Evolutionary conservation across 2,888 invertebrate species (phyloP).

Genomic region (Agonopterix heracliana): DNA sequence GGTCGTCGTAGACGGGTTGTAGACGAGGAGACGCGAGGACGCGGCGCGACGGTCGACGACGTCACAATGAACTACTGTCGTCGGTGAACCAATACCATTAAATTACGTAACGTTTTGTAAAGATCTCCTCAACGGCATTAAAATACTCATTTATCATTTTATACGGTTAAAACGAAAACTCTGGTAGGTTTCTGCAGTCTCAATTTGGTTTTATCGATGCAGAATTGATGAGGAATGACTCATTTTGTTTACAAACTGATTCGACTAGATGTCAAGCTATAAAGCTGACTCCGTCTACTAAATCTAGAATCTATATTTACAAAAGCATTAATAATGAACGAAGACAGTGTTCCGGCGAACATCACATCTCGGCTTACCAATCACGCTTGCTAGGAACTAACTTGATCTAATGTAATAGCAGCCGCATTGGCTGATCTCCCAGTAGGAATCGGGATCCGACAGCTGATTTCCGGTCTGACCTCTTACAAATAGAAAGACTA

Average conservation of each 20-base stretch:
- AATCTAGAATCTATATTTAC: constrained; percentile 24
- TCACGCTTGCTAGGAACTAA: constrained; percentile 41
- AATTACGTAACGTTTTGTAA: constrained; percentile 14
- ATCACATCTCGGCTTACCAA: constrained; percentile 48
- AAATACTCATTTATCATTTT: too few species aligned
- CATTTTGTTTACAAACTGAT: too few species aligned
- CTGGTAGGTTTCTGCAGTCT: too few species aligned
- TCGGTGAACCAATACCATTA: constrained; percentile 27
- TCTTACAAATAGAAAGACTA: constrained; percentile 30
- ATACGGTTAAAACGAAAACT: too few species aligned
- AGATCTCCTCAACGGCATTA: too few species aligned
- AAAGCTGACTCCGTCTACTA: too few species aligned
- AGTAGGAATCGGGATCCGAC: constrained; percentile 59
- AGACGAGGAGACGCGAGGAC: constrained; percentile 40
- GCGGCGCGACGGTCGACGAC: constrained; percentile 18
- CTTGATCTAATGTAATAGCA: constrained; percentile 57
- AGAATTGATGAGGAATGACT: too few species aligned
- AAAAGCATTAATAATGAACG: constrained; percentile 38
- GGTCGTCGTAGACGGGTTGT: constrained; percentile 41
- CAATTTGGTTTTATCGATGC: too few species aligned
- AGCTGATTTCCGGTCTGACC: constrained; percentile 63
- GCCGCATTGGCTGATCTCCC: constrained; percentile 62
- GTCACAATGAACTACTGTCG: constrained; percentile 31
- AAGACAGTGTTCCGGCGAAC: constrained; percentile 48
- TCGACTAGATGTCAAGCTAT: too few species aligned